phyloP scores from a whole-genome alignment of 2,888 invertebrate genomes.

The Plebejus melissa region DNA sequence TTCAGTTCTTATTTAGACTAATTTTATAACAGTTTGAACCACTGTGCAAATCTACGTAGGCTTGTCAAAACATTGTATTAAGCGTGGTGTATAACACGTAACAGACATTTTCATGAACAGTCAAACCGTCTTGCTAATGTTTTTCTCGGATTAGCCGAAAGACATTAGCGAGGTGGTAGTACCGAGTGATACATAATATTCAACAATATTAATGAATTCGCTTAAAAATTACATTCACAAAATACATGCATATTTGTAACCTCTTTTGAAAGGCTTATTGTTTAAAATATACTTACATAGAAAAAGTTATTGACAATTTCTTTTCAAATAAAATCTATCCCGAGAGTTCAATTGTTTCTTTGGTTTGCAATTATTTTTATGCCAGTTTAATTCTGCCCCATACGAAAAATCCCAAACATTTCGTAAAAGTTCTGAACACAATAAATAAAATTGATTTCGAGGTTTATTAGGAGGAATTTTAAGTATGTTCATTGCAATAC shows the following conservation, averaged over 20 bases:
- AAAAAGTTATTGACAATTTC: neutral
- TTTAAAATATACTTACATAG: neutral
- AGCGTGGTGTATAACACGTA: conserved; percentile 5
- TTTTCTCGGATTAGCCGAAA: neutral
- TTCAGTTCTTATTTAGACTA: conserved; percentile 75
- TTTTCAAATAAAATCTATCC: neutral
- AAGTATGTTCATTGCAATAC: neutral
- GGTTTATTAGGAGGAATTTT: no score
- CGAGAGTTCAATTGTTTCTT: conserved; percentile 1
- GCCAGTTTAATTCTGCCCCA: neutral
- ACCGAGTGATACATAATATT: neutral
- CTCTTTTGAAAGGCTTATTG: neutral
- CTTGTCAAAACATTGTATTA: conserved; percentile 25
- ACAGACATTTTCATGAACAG: neutral
- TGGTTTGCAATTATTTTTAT: conserved; percentile 13
- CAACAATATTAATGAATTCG: conserved; percentile 10
- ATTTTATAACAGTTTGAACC: conserved; percentile 52
- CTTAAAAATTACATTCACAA: neutral
- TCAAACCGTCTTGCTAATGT: neutral
- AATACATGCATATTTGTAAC: neutral
- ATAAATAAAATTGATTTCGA: neutral
- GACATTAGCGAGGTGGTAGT: neutral
- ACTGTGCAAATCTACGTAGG: conserved; percentile 34
- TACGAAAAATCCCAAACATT: neutral
- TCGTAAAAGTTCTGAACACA: neutral